A percentile compares a stretch with the other conserved stretches of the same genome.
Conservation (phyloP, 2,797 vertebrate genomes). For the Betta splendens region DNA sequence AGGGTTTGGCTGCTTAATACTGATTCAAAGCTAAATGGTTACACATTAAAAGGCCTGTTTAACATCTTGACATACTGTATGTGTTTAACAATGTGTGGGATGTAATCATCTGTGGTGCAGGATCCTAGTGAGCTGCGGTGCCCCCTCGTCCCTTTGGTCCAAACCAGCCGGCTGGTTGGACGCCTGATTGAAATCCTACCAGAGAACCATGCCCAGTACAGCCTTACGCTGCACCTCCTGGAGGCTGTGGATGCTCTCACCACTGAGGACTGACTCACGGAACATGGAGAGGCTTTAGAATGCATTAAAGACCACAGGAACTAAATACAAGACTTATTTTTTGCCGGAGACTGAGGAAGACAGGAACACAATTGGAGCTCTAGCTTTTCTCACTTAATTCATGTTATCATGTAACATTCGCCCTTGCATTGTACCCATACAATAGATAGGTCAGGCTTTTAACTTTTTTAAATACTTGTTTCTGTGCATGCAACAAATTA, state of each 20-base stretch:
- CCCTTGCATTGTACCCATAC: conserved; percentile 9
- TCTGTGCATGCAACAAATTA: conserved; percentile 45
- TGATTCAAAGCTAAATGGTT: too few relatives aligned
- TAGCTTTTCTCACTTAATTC: conserved; percentile 30
- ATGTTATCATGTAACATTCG: conserved; percentile 16
- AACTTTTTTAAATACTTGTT: conserved; percentile 47
- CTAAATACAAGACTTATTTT: too few relatives aligned
- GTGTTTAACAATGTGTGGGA: neutral
- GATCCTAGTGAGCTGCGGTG: conserved; percentile 91
- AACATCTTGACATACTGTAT: too few relatives aligned
- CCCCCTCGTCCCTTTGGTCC: conserved; percentile 84
- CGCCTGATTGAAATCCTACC: conserved; percentile 92
- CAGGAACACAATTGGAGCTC: neutral
- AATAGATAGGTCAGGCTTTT: conserved; percentile 43
- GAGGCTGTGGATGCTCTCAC: conserved; percentile 90
- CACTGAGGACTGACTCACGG: conserved; percentile 62
- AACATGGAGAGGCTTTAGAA: too few relatives aligned
- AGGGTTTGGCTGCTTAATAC: too few relatives aligned
- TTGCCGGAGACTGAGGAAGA: neutral
- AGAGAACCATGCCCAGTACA: conserved; percentile 94
- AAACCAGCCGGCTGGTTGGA: conserved; percentile 87
- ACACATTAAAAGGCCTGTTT: too few relatives aligned
- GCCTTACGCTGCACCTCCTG: conserved; percentile 90
- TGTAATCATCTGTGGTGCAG: conserved; percentile 65
- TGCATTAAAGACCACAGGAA: neutral